Base-by-base conservation (phyloP, 2,797 vertebrate species). In the Erithacus rubecula region DNA sequence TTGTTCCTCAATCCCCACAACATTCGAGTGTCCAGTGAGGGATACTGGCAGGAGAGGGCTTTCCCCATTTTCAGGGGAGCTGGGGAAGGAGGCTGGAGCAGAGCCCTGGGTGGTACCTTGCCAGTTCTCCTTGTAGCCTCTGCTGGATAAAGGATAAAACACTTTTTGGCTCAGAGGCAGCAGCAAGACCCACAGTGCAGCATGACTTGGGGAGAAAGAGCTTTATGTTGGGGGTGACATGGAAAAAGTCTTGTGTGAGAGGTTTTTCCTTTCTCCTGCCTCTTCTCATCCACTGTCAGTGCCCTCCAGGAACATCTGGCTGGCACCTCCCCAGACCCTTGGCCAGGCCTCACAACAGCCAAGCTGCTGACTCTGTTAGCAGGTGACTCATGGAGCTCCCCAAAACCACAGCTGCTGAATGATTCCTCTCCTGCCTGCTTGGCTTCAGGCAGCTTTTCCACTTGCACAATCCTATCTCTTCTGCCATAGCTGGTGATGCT, bases 111-210 rank as follows among this genome's bases (percentile, higher is more conserved):
- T 80, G 51, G 27, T 6, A 6, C 53, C 43, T 81, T 71, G 29
- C 43, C 41, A 9, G 55, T 68, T 39, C 71, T 67, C 32, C 69
- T 85, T 0, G 0, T 21, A 26, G 10, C 68, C 86, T 20, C 34
- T 56, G 23, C 37, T 5, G 15, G 72, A 41, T 41, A 41, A 51
- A 71, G 43, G 37, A 12, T 44, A n/a, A 82, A 8, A 21, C 46
- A 10, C 12, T 4, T 78, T 58, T 78, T 74, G 44, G 14, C 47
- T 87, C 60, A 60, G 76, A 72, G 59, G 62, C 76, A 85, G 36
- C 0, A 0, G 12, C 37, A 34, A 22, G 27, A 44, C 19, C 30
- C 0, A 0, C 0, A 0, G 26, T 19, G n/a, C 68, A 64, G 30
- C 0, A 0, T 20, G 43, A 27, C 4, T 0, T 0, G 18, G 15